These are phyloP conservation scores for Rallus crepitans DNA, from an alignment of 2,797 vertebrate species.

Conservation along the genomic window DNA sequence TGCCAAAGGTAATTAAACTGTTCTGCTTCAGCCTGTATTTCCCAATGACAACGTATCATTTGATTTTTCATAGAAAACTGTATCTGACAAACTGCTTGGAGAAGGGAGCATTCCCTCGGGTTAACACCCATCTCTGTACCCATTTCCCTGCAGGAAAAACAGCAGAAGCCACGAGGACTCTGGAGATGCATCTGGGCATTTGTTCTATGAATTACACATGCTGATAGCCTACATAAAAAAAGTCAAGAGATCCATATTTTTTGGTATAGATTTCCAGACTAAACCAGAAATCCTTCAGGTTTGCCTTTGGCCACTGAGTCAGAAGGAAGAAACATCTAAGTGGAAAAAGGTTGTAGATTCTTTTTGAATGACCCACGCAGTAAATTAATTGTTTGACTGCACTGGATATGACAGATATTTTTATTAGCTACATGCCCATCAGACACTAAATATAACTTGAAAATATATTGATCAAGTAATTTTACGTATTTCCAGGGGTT, in stretches of 20 bases:
- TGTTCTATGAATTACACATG: not conserved
- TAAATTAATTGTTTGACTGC: not conserved
- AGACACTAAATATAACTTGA: not conserved
- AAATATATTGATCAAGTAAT: not conserved
- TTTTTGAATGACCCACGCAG: not conserved
- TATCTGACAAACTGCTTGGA: not conserved
- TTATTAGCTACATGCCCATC: not conserved
- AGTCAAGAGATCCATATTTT: accelerated
- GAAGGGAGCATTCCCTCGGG: not conserved
- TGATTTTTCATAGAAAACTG: not conserved
- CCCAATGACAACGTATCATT: not conserved
- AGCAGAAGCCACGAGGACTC: not conserved
- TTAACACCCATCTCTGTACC: not conserved
- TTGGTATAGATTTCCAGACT: not conserved
- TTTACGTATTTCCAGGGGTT: not conserved
- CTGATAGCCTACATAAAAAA: not conserved
- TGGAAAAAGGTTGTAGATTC: not conserved
- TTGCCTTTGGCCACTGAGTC: not conserved
- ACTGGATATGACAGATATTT: not conserved
- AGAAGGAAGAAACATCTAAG: not conserved
- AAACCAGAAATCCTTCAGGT: not conserved
- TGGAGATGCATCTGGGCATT: not conserved
- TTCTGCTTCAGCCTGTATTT: not conserved
- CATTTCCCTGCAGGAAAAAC: not conserved
- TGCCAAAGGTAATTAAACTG: not conserved